phyloP scores from a whole-genome alignment of 2,797 vertebrate species.

The Danio jaintianensis region DNA sequence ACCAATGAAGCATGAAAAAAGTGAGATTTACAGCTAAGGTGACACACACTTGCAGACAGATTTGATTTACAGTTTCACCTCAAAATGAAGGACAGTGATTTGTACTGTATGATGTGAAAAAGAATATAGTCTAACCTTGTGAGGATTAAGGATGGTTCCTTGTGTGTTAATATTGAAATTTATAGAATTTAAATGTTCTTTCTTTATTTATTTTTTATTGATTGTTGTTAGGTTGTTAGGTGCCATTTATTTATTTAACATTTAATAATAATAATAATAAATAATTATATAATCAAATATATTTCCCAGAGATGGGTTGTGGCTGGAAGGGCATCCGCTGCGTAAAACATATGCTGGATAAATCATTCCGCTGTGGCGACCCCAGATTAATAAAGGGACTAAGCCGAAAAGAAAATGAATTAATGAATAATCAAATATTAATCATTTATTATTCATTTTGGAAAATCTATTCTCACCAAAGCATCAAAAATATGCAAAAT shows the following conservation, averaged over 20 bases:
- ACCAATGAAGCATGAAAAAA: background rate
- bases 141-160: background rate
- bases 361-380: no score
- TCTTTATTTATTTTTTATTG: background rate
- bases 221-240: background rate
- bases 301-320: no score
- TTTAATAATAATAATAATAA: no score
- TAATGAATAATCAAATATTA: no score
- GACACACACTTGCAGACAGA: background rate
- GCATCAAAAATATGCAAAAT: background rate
- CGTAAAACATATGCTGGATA: no score
- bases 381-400: no score
- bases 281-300: no score
- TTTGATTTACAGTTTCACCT: background rate
- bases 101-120: background rate
- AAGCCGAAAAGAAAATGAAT: no score
- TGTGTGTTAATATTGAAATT: no score
- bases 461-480: background rate
- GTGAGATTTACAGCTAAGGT: slow-evolving; percentile 20
- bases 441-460: background rate
- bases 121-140: slow-evolving; percentile 2
- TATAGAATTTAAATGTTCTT: background rate
- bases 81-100: background rate
- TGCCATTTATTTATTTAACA: no score
- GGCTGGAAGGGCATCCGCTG: no score